These are phyloP conservation scores for Amphiprion ocellaris DNA, from an alignment of 2,113 vertebrate species.

Conservation along the genomic window DNA sequence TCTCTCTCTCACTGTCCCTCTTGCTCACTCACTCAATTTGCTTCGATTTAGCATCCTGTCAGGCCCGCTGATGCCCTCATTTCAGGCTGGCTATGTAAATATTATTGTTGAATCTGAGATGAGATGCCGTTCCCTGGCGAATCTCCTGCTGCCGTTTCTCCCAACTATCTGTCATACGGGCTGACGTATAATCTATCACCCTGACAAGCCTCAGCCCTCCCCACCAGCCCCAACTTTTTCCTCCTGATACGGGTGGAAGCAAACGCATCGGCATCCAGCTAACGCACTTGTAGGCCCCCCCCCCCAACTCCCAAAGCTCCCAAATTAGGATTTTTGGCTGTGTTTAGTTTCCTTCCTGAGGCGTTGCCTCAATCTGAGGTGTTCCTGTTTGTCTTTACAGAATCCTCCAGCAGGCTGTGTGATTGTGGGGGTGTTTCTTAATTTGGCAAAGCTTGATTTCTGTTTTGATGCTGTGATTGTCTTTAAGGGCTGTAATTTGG, in stretches of 20 bases:
- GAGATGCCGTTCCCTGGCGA: slow-evolving; percentile 60
- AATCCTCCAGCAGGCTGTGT: not conserved
- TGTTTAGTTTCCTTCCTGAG: not conserved
- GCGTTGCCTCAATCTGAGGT: slow-evolving; percentile 8
- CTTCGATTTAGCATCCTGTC: slow-evolving; percentile 65
- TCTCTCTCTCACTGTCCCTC: not conserved
- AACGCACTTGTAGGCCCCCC: slow-evolving; percentile 33
- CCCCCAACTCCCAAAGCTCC: not conserved
- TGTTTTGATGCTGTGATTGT: not conserved
- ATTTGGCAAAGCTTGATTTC: not conserved
- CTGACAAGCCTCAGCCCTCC: slow-evolving; percentile 44
- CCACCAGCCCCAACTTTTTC: not conserved
- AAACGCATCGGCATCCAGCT: slow-evolving; percentile 12
- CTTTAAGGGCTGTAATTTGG: not conserved
- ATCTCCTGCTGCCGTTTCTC: slow-evolving; percentile 56
- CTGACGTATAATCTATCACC: slow-evolving; percentile 69
- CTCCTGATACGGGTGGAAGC: not conserved
- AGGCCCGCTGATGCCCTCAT: slow-evolving; percentile 60
- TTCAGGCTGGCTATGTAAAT: slow-evolving; percentile 73
- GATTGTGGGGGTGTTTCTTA: not conserved
- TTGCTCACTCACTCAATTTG: slow-evolving; percentile 49
- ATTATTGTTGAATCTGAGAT: slow-evolving; percentile 74
- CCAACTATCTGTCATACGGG: slow-evolving; percentile 59
- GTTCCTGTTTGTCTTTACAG: not conserved
- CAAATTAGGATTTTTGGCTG: slow-evolving; percentile 4